Conservation (phyloP, 2,113 vertebrate genomes). For the Astatotilapia flaviijosephi region DNA sequence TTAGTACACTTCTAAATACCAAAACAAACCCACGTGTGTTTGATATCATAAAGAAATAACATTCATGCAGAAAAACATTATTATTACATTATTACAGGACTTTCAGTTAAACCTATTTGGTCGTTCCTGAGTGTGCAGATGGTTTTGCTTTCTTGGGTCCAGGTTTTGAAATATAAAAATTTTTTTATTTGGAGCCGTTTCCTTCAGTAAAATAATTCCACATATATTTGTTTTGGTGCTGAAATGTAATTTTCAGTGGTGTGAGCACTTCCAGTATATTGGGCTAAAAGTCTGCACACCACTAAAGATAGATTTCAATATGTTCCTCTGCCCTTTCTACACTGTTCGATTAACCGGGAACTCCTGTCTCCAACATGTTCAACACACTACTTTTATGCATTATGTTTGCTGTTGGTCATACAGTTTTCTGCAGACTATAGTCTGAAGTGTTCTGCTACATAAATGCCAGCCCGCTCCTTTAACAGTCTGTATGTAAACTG, state of each 20-base stretch:
- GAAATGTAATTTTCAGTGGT: not conserved
- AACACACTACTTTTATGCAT: not conserved
- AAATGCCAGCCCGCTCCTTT: not conserved
- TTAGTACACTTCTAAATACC: not conserved
- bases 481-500: not conserved
- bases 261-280: not conserved
- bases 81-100: not conserved
- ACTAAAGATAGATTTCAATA: not conserved
- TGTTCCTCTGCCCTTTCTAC: not conserved
- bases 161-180: not conserved
- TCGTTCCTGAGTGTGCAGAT: not conserved
- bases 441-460: not conserved
- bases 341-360: not conserved
- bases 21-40: accelerated
- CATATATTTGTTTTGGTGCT: not conserved
- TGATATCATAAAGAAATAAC: not conserved
- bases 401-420: not conserved
- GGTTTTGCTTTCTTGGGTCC: not conserved
- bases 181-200: not conserved
- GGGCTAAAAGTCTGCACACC: not conserved
- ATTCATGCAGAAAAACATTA: not conserved
- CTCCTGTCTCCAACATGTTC: not conserved
- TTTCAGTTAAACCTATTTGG: not conserved
- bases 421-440: not conserved
- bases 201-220: not conserved